phyloP scores from a whole-genome alignment of 2,797 vertebrate species.

The Mormyrops boulengeri region DNA sequence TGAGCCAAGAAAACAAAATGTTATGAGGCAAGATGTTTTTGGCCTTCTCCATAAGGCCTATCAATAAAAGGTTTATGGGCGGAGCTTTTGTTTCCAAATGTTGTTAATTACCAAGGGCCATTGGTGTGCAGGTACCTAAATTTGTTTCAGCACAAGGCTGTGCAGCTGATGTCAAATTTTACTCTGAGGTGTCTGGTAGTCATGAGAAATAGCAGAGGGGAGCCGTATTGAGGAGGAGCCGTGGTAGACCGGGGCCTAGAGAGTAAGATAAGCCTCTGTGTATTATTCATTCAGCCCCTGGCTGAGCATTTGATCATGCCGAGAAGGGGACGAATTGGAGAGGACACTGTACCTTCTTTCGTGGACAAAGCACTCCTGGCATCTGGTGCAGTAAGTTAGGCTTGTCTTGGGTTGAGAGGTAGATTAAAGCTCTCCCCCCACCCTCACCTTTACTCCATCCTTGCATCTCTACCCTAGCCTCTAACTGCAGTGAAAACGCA shows the following conservation, averaged over 20 bases:
- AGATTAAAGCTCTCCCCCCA: not conserved
- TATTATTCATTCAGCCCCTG: slow-evolving; percentile 18
- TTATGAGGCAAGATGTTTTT: not conserved
- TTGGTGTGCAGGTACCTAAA: not conserved
- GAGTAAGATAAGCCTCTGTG: slow-evolving; percentile 16
- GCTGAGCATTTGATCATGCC: not conserved
- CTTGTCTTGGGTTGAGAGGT: slow-evolving; percentile 3
- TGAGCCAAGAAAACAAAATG: not conserved
- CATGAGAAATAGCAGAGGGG: not conserved
- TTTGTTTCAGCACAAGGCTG: not conserved
- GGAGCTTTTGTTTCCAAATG: not conserved
- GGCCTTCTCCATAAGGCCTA: not conserved
- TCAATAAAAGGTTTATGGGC: not conserved
- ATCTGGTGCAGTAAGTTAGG: not conserved
- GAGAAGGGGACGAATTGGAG: not conserved
- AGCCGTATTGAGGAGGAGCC: not conserved
- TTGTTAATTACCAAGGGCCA: not conserved
- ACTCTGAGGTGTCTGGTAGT: not conserved
- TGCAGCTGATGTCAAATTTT: not conserved
- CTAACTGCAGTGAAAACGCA: not conserved
- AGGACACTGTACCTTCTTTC: not conserved
- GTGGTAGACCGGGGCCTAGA: not conserved
- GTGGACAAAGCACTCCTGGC: not conserved
- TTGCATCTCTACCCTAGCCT: not conserved
- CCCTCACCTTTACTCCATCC: not conserved